Evolutionary conservation across 2,797 vertebrate genomes (phyloP).

Genomic region (Cygnus olor): DNA sequence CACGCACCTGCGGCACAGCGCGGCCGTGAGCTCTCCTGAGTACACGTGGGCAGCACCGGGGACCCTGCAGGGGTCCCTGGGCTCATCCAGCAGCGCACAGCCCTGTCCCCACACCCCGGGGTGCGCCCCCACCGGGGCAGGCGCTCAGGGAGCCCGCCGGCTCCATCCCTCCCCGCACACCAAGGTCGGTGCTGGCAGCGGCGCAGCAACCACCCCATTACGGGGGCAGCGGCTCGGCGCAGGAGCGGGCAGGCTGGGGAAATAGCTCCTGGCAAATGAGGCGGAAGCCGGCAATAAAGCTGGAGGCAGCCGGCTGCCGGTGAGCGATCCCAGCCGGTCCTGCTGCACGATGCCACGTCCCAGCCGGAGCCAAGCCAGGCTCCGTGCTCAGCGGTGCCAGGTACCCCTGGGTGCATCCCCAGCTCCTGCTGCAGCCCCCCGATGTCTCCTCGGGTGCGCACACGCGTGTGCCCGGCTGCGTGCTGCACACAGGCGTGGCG

Average conservation of each 20-base stretch:
- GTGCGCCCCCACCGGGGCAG: fast-evolving
- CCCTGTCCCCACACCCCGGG: neutral
- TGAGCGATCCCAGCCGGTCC: neutral
- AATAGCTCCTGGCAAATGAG: neutral
- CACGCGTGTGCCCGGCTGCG: too few relatives aligned
- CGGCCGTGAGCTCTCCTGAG: neutral
- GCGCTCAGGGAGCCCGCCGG: neutral
- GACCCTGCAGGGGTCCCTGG: neutral
- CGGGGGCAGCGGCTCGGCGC: neutral
- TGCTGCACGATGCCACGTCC: too few relatives aligned
- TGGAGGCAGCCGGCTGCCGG: fast-evolving
- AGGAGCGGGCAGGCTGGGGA: neutral
- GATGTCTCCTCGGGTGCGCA: too few relatives aligned
- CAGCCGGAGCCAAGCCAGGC: too few relatives aligned
- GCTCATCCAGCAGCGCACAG: neutral
- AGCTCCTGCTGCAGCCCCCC: too few relatives aligned
- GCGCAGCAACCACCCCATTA: neutral
- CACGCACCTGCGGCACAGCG: constrained; percentile 85
- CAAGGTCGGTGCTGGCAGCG: neutral
- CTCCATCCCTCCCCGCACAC: neutral
- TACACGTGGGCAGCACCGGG: neutral
- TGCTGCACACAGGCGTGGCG: too few relatives aligned
- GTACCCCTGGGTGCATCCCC: neutral
- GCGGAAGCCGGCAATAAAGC: neutral
- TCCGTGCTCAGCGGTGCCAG: too few relatives aligned